phyloP scores from a whole-genome alignment of 2,797 vertebrate species.

The Oceanodroma leucorhoa region DNA sequence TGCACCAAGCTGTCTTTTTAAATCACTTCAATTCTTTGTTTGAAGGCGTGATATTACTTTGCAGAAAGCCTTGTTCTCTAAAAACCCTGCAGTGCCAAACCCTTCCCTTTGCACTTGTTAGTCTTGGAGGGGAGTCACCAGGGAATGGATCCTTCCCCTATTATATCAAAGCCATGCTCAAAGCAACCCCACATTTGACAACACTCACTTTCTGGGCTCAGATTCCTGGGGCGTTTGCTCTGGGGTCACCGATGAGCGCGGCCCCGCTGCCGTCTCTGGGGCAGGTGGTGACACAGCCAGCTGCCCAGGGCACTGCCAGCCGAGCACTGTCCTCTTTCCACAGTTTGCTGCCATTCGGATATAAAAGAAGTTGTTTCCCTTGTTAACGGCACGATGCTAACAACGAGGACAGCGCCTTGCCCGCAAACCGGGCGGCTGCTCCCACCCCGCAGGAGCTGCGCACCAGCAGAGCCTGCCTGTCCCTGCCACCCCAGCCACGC shows the following conservation, averaged over 20 bases:
- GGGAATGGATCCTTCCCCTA: background rate
- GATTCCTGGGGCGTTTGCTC: background rate
- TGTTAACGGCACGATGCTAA: rapidly evolving
- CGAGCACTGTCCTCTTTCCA: rapidly evolving
- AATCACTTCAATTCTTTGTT: background rate
- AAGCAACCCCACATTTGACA: background rate
- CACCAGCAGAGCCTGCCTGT: rapidly evolving
- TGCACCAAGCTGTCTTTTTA: background rate
- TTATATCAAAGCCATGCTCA: background rate
- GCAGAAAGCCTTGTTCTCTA: background rate
- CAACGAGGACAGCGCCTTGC: background rate
- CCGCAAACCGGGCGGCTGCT: background rate
- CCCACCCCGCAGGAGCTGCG: background rate
- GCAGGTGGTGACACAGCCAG: background rate
- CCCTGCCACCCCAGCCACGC: background rate
- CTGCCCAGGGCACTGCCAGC: rapidly evolving
- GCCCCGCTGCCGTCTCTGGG: background rate
- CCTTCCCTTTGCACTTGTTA: background rate
- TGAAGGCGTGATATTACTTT: background rate
- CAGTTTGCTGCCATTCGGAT: background rate
- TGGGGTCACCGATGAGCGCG: rapidly evolving
- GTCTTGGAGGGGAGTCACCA: background rate
- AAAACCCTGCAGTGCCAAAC: background rate
- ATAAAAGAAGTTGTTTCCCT: background rate
- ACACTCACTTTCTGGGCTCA: background rate